These are phyloP conservation scores for Baryphthengus martii DNA, from an alignment of 2,113 vertebrate genomes.

Conservation along the genomic window DNA sequence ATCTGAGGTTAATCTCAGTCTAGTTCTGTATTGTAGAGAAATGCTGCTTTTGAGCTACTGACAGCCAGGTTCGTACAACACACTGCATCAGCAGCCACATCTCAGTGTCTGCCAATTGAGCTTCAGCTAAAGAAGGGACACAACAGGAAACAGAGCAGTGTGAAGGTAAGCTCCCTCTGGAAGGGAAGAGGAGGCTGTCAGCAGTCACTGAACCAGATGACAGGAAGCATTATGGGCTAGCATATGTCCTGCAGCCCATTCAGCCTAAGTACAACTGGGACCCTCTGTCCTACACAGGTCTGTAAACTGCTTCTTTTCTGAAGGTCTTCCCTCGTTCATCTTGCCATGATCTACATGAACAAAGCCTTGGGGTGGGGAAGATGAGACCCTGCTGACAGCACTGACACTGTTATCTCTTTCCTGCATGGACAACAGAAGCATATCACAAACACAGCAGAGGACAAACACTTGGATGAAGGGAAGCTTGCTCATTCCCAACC, in stretches of 20 bases:
- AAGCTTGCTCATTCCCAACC: not conserved
- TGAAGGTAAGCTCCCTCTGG: not conserved
- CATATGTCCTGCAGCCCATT: not conserved
- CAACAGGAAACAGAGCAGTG: accelerated
- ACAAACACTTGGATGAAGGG: not conserved
- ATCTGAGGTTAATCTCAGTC: not conserved
- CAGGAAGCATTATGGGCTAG: not conserved
- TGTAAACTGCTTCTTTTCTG: not conserved
- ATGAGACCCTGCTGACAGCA: not conserved
- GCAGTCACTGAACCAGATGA: not conserved
- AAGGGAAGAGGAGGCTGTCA: not conserved
- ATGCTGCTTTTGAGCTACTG: not conserved
- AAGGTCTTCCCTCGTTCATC: not conserved
- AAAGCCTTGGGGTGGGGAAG: not conserved
- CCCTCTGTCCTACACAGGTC: not conserved
- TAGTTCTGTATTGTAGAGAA: not conserved
- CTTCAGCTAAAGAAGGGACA: not conserved
- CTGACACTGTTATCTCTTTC: not conserved
- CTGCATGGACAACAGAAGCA: not conserved
- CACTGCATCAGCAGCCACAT: not conserved
- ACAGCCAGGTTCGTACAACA: accelerated
- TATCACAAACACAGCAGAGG: not conserved
- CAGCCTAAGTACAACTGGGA: not conserved
- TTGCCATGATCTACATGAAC: accelerated
- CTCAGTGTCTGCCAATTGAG: not conserved